Conservation (phyloP, 2,888 invertebrate species). For the Gerris lacustris region DNA sequence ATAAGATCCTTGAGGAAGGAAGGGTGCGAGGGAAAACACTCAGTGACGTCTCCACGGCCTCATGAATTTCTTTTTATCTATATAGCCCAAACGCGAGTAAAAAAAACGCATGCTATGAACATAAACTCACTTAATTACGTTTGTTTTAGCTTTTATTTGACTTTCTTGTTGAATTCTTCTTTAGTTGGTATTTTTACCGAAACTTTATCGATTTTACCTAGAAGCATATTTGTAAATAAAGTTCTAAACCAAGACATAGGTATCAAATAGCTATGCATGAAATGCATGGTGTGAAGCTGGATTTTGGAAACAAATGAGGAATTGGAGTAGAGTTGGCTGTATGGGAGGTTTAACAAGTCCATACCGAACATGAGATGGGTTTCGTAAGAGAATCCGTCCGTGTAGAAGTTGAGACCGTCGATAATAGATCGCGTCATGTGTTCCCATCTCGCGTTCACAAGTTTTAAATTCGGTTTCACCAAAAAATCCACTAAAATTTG, state of each 20-base stretch:
- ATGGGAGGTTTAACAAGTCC: neutral
- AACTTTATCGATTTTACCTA: neutral
- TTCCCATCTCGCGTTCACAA: conserved; percentile 36
- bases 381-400: conserved; percentile 33
- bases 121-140: no score
- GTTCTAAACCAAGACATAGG: neutral
- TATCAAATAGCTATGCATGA: neutral
- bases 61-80: no score
- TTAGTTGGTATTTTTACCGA: neutral
- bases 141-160: neutral
- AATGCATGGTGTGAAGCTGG: neutral
- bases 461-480: conserved; percentile 35
- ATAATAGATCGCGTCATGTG: conserved; percentile 37
- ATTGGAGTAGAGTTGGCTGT: neutral
- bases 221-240: neutral
- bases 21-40: no score
- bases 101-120: no score
- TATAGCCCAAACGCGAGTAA: no score
- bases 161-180: neutral
- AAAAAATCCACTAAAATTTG: conserved; percentile 33
- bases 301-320: neutral
- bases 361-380: conserved; percentile 29
- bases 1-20: no score
- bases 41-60: no score
- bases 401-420: conserved; percentile 34